Base-by-base conservation (phyloP, 2,113 vertebrate genomes). In the Rhinogobius similis region DNA sequence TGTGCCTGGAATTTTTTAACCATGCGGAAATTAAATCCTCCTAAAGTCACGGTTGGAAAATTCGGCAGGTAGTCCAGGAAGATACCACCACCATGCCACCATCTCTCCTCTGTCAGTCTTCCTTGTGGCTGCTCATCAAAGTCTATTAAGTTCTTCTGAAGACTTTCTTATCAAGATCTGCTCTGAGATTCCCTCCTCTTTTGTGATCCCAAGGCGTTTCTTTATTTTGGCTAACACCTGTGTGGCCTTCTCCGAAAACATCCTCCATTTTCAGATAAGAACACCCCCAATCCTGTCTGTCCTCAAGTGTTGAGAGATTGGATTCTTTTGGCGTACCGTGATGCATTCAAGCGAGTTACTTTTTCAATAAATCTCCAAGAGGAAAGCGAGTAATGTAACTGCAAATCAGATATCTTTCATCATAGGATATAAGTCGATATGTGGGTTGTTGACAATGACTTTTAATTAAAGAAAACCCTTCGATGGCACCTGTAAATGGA, bases 211-310 rank as follows among this genome's bases (percentile, higher is more conserved):
- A 71, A 68, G 81, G 69, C 65, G 21, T 79, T 73, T 56, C 2
- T 55, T 83, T 88, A 75, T 86, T 86, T 83, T 85, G 83, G 73
- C 76, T 76, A 18, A 84, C 38, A 61, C 27, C 39, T 43, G 64
- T 26, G 62, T 74, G 43, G 85, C 85, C 76, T 26, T 14, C 13
- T 26, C 23, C 1, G 11, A 26, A 55, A 55, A 55, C 23, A 55
- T 81, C 82, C 78, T 75, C 27, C 4, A n/a, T 59, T 64, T 67
- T 52, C 5, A 85, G 83, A 89, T 87, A 70, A 81, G 83, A 58
- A 10, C 64, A 24, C 21, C 10, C 38, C 59, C 75, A 50, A 63
- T 44, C 68, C 26, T 4, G 53, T 77, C 75, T 62, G 56, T 44
- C 56, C 69, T 67, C 46, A 26, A 14, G 23, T 75, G 81, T 73